These are phyloP conservation scores for Zaprionus inermis DNA, from an alignment of 1,140 invertebrate species.

Conservation along the genomic window DNA sequence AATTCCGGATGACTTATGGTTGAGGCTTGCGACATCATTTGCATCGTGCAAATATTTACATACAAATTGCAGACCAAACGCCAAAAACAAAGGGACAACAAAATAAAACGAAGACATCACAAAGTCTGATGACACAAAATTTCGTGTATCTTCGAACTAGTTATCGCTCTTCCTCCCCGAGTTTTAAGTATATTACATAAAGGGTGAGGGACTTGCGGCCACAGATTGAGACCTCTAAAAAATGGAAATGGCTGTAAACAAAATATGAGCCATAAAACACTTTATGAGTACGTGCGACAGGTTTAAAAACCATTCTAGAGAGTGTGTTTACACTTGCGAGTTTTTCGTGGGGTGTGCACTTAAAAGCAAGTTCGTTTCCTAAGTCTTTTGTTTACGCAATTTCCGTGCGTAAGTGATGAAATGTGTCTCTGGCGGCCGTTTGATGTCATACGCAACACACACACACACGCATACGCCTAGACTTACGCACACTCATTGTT, in stretches of 20 bases:
- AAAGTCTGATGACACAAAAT: conserved; percentile 28
- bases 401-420: conserved; percentile 64
- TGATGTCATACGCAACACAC: conserved; percentile 51
- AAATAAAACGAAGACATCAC: conserved; percentile 14
- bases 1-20: conserved; percentile 34
- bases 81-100: background rate
- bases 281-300: conserved; percentile 46
- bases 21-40: conserved; percentile 37
- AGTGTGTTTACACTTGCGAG: conserved; percentile 24
- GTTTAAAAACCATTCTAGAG: conserved; percentile 62
- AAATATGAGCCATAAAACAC: conserved; percentile 47
- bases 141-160: conserved; percentile 22
- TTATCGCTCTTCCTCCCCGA: conserved; percentile 1
- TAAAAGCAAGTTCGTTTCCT: conserved; percentile 64
- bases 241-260: conserved; percentile 65
- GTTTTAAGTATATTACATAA: conserved; percentile 44
- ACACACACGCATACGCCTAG: conserved; percentile 20
- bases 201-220: conserved; percentile 4
- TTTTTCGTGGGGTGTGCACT: background rate
- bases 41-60: conserved; percentile 63
- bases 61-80: conserved; percentile 49
- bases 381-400: conserved; percentile 79
- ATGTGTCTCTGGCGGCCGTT: conserved; percentile 41
- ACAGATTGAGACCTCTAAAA: conserved; percentile 8
- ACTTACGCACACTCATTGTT: conserved; percentile 30